Evolutionary conservation across 2,797 vertebrate genomes (phyloP).

Genomic region (Tragelaphus oryx): DNA sequence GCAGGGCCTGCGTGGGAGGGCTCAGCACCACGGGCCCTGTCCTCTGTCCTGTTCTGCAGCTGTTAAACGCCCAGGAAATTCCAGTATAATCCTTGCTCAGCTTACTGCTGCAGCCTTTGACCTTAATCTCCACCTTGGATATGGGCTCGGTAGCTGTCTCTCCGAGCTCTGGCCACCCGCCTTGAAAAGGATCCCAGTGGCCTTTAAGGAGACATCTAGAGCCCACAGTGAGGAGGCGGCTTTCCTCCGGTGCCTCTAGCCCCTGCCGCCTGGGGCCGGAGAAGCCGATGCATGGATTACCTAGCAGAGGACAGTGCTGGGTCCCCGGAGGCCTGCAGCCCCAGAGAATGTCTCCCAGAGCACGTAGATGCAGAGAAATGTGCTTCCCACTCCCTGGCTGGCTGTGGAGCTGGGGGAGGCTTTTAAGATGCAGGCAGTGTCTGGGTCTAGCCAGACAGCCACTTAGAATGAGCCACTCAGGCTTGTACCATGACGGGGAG

Average conservation of each 20-base stretch:
- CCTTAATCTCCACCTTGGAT: constrained; percentile 49
- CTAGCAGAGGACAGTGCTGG: neutral
- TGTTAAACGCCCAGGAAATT: constrained; percentile 64
- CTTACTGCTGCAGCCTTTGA: constrained; percentile 3
- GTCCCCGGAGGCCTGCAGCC: neutral
- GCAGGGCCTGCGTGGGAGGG: constrained; percentile 52
- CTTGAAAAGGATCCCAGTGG: neutral
- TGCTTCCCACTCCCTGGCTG: constrained; percentile 36
- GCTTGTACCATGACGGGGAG: neutral
- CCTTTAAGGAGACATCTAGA: neutral
- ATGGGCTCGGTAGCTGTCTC: neutral
- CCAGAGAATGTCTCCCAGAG: neutral
- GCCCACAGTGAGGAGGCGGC: constrained; percentile 28
- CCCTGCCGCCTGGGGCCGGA: neutral
- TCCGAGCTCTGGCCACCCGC: neutral
- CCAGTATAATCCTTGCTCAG: constrained; percentile 61
- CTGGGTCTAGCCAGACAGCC: constrained; percentile 54
- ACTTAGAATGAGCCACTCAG: constrained; percentile 15
- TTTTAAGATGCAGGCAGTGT: constrained; percentile 62
- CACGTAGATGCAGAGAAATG: neutral
- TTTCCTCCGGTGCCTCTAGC: neutral
- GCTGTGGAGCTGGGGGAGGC: constrained; percentile 25
- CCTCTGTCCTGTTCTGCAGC: constrained; percentile 57
- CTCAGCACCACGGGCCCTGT: neutral
- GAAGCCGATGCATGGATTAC: neutral